Conservation (phyloP, 2,113 vertebrate genomes). For the Coracopsis vasa region DNA sequence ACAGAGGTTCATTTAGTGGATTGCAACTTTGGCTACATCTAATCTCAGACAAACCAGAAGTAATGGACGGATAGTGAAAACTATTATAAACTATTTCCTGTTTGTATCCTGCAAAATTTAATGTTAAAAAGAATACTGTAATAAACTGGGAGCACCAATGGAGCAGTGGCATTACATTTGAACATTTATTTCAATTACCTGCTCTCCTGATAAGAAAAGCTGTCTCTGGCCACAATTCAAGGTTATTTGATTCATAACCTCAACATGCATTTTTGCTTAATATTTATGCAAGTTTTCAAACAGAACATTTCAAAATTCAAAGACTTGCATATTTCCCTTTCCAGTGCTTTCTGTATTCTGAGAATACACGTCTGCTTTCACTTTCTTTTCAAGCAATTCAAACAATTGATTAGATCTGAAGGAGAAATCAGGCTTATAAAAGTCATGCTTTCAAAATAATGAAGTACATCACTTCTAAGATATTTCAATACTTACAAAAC, state of each 20-base stretch:
- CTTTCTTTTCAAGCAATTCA: not conserved
- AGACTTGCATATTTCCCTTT: not conserved
- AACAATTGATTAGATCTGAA: slow-evolving; percentile 22
- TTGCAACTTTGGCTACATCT: not conserved
- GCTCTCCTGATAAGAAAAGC: not conserved
- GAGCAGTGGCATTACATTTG: not conserved
- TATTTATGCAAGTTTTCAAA: not conserved
- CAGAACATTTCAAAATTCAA: not conserved
- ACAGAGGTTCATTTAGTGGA: not conserved
- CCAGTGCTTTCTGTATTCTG: not conserved
- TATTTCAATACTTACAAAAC: slow-evolving; percentile 28
- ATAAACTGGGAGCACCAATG: not conserved
- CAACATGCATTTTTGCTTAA: not conserved
- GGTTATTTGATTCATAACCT: not conserved
- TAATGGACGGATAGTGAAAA: not conserved
- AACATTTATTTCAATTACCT: not conserved
- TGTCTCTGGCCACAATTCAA: not conserved
- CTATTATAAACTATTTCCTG: not conserved
- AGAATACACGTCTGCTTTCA: not conserved
- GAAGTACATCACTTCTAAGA: not conserved
- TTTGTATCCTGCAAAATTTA: not conserved
- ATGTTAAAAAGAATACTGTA: not conserved
- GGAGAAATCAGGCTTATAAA: not conserved
- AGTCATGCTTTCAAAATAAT: not conserved
- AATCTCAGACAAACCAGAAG: not conserved